phyloP scores from a whole-genome alignment of 2,113 vertebrate genomes.

The Motacilla tschutschensis region DNA sequence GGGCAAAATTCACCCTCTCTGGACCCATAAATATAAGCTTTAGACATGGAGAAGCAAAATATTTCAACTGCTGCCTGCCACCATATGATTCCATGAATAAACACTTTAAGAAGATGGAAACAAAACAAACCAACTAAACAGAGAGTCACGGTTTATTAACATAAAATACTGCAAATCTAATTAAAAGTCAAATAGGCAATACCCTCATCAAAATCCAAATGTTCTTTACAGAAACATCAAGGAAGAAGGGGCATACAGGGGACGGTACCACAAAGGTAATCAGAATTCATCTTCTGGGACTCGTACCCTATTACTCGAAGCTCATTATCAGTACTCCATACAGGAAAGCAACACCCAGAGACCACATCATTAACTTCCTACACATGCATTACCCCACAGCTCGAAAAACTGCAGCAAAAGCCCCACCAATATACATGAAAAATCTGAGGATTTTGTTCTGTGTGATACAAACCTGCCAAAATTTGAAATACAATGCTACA shows the following conservation, averaged over 20 bases:
- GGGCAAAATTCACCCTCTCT: conserved; percentile 25
- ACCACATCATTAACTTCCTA: conserved; percentile 82
- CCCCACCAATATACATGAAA: conserved; percentile 3
- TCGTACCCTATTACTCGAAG: conserved; percentile 78
- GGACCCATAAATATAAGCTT: neutral
- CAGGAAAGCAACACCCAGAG: conserved; percentile 83
- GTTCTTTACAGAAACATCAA: conserved; percentile 79
- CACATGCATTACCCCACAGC: conserved; percentile 76
- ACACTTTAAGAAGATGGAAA: neutral
- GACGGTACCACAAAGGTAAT: conserved; percentile 72
- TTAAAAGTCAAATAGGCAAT: conserved; percentile 76
- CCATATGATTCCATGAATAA: neutral
- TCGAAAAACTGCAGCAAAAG: conserved; percentile 66
- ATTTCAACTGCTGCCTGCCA: neutral
- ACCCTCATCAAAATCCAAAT: conserved; percentile 76
- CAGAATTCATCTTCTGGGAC: conserved; percentile 86
- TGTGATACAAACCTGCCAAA: neutral
- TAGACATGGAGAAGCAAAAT: neutral
- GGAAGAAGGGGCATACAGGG: conserved; percentile 66
- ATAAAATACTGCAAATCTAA: conserved; percentile 70
- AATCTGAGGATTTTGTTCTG: neutral
- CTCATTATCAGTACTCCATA: conserved; percentile 88
- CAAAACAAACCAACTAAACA: neutral
- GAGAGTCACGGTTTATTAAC: conserved; percentile 57
- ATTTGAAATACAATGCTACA: neutral